phyloP scores from a whole-genome alignment of 2,113 vertebrate genomes.

The Proterorhinus semilunaris region DNA sequence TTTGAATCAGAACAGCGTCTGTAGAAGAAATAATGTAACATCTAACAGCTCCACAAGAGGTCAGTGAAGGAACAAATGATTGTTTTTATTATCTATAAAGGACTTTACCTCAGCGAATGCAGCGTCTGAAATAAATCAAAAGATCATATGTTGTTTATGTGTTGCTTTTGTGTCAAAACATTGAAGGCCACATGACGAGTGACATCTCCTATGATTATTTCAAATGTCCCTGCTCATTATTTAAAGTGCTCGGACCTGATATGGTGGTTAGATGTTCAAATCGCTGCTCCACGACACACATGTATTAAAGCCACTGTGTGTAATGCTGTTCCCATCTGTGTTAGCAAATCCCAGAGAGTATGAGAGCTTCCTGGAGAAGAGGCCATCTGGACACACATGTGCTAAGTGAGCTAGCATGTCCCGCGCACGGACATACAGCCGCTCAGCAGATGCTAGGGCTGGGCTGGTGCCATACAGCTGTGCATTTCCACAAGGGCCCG shows the following conservation, averaged over 20 bases:
- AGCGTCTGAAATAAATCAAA: too few species aligned
- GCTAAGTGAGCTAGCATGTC: conserved; percentile 9
- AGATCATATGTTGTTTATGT: too few species aligned
- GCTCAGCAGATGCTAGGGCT: conserved; percentile 55
- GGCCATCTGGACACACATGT: conserved; percentile 44
- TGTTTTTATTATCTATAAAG: too few species aligned
- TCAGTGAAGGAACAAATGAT: too few species aligned
- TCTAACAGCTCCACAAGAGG: too few species aligned
- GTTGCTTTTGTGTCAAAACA: too few species aligned
- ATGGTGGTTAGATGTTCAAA: conserved; percentile 4
- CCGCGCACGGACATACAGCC: conserved; percentile 17
- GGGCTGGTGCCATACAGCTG: conserved; percentile 31
- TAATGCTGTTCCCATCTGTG: conserved; percentile 24
- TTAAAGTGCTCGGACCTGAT: not conserved
- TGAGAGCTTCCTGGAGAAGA: conserved; percentile 7
- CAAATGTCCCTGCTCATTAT: not conserved
- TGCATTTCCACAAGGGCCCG: conserved; percentile 25
- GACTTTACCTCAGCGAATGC: too few species aligned
- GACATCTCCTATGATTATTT: too few species aligned
- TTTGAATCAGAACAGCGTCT: too few species aligned
- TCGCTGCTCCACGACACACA: not conserved
- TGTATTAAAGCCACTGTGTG: conserved; percentile 12
- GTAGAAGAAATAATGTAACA: too few species aligned
- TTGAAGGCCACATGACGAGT: too few species aligned
- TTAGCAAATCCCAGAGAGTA: conserved; percentile 1